Base-by-base conservation (phyloP, 2,888 invertebrate species). In the Acronicta alni region DNA sequence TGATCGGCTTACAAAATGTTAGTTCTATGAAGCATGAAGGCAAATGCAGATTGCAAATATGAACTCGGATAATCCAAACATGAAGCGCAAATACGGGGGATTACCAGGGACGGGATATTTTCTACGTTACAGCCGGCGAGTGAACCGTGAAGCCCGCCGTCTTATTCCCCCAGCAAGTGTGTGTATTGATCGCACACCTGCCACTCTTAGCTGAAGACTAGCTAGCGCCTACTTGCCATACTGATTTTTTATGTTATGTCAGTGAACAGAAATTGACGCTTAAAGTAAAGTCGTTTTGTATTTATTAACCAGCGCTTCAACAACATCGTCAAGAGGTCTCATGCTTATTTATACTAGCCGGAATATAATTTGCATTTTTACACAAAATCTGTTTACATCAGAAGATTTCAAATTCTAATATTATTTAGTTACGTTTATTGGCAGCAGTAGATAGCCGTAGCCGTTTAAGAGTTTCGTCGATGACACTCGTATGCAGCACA, bases 101-200 rank as follows among this genome's bases (percentile, higher is more conserved):
- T 78, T 73, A 73, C 46, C 57, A 38, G 53, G 26, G 67, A 30
- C 62, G 62, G 51, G 60, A 63, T 69, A 74, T 72, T 75, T 76
- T 65, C 58, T 53, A 51, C 51, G 67, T 54, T 56, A 49, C 66
- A 70, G 48, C 59, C 71, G 43, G 51, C 51, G 51, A 60, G 51
- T 63, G 64, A 47, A 43, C 56, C 52, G 64, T 57, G 52, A 56
- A 61, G 62, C 67, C 59, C 72, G 77, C 75, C 65, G 55, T 57
- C 76, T 79, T 76, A 81, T 83, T 81, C 76, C 73, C 74, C 74
- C 78, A 72, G 75, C 82, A 82, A 80, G 80, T 77, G 81, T 67
- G 77, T 60, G 72, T 84, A 86, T 87, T 82, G 85, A 87, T 87
- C 87, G 82, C 65, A 48, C 48, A 60, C 61, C 51, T 46, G 52